Base-by-base conservation (phyloP, 2,888 invertebrate species). In the Leucophora obtusa region DNA sequence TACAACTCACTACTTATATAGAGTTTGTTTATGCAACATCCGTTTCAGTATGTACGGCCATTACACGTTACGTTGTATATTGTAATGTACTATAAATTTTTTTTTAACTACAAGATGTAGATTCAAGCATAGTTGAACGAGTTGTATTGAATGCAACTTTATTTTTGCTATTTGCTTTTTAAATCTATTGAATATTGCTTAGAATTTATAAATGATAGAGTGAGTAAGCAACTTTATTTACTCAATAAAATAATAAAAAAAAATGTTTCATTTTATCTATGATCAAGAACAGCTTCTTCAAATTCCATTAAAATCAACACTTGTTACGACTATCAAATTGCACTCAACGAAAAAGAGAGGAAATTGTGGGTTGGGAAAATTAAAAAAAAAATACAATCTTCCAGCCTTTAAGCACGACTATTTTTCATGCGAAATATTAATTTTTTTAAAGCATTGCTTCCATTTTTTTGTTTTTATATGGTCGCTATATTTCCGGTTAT, bases 1-100 rank as follows among this genome's bases (percentile, higher is more conserved):
- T 51, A 71, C 74, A 59, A 24, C 58, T 62, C 38, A 70, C 59
- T 69, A 11, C 5, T 28, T 28, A 28, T 14, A 18, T 56, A 54
- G 1, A 47, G 76, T 54, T 56, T 69, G 63, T 66, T 73, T 62
- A 65, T 74, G 73, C 69, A 77, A 58, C 69, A 70, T 81, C 69
- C 76, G 59, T 69, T 79, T 17, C 56, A 68, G 50, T 69, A 14
- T 65, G 24, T 24, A 24, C 5, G 77, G 51, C 73, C 73, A 77
- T 77, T 63, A 75, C 56, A 59, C 59, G 21, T 21, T 58, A 28
- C 33, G 56, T 38, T 11, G 38, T 38, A 38, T 38, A 38, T 28
- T 28, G 28, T 11, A 38, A 38, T 38, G 38, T 9, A n/a, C n/a
- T n/a, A n/a, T n/a, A n/a, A n/a, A 11, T 38, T 10, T 38, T 38